Evolutionary conservation across 2,888 invertebrate species (phyloP).

Genomic region (Cosmorhoe ocellata): DNA sequence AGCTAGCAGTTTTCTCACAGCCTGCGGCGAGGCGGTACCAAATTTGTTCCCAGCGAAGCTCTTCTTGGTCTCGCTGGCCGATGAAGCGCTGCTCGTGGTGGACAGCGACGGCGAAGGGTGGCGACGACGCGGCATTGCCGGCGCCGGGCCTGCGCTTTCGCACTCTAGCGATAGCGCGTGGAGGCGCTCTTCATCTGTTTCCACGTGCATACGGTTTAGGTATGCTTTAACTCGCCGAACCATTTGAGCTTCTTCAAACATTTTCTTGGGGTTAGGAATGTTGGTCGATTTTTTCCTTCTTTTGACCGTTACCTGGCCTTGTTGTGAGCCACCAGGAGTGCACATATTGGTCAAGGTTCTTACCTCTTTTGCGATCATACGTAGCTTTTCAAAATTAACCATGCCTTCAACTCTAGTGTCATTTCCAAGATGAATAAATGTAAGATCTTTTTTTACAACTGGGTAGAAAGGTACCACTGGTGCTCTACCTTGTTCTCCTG

Average conservation of each 20-base stretch:
- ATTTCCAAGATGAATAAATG: slow-evolving; percentile 98
- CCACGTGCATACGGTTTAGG: slow-evolving; percentile 94
- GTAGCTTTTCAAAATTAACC: slow-evolving; percentile 98
- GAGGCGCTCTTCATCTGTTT: slow-evolving; percentile 94
- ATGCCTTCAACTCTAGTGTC: slow-evolving; percentile 93
- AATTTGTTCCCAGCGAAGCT: slow-evolving; percentile 86
- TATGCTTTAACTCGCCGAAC: slow-evolving; percentile 98
- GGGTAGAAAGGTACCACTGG: slow-evolving; percentile 94
- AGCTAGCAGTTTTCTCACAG: slow-evolving; percentile 96
- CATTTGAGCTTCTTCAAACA: slow-evolving; percentile 99
- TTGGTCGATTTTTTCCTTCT: slow-evolving; percentile 94
- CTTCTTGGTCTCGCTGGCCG: slow-evolving; percentile 89
- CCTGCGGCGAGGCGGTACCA: slow-evolving; percentile 97
- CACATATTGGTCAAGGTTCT: slow-evolving; percentile 96
- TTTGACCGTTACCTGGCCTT: slow-evolving; percentile 93
- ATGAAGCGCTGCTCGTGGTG: slow-evolving; percentile 95
- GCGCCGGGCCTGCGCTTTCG: slow-evolving; percentile 87
- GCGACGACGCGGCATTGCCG: slow-evolving; percentile 86
- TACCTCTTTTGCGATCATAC: slow-evolving; percentile 99
- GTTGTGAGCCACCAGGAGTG: slow-evolving; percentile 88
- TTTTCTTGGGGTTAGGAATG: slow-evolving; percentile 97
- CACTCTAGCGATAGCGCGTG: slow-evolving; percentile 95
- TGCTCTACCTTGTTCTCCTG: slow-evolving; percentile 93
- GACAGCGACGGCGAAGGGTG: slow-evolving; percentile 97
- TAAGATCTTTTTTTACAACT: slow-evolving; percentile 96